Base-by-base conservation (phyloP, 37 sponge, comb jelly and placozoan species). In the Cladorhizidae sp. region DNA sequence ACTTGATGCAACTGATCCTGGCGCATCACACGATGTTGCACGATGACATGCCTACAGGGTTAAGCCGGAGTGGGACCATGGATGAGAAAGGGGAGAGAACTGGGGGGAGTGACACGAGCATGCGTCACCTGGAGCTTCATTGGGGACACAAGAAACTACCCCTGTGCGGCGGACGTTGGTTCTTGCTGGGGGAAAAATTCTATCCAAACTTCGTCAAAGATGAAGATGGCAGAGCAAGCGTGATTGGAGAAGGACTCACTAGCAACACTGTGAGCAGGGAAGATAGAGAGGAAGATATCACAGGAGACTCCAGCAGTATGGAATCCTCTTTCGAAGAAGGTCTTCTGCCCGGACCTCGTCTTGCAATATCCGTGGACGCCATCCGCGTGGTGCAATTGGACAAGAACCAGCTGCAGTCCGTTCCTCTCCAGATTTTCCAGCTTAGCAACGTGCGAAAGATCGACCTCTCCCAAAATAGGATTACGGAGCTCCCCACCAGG, bases 371-470 rank as follows among this genome's bases (percentile, higher is more conserved):
- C 57, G 73, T 25, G 18, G 56, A 52, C 33, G 38, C 63, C 15
- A 42, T 91, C 29, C 51, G 40, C 3, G 65, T 37, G 2, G 73
- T 91, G 6, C 35, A 84, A 5, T 56, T 91, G 38, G 42, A 78
- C 26, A 64, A 73, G 25, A 91, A 91, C 57, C 18, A 20, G 2
- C 84, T 91, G 23, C 40, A 15, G 15, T 28, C 39, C 1, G 40
- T 91, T 2, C 92, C 92, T 2, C 21, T 87, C 0, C 77, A 78
- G 26, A 39, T 91, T 1, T 86, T 91, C 42, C 75, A 74, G 15
- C 80, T 91, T 15, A 70, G 70, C 14, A 73, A 91, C 65, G 72
- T 91, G 25, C 22, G 9, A 3, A 28, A 69, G 33, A 69, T 86
- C 38, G 59, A 86, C 37, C 40, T 87, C 15, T 54, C 87, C 0